These are phyloP conservation scores for Ips typographus DNA, from an alignment of 1,140 invertebrate species.

Conservation along the genomic window DNA sequence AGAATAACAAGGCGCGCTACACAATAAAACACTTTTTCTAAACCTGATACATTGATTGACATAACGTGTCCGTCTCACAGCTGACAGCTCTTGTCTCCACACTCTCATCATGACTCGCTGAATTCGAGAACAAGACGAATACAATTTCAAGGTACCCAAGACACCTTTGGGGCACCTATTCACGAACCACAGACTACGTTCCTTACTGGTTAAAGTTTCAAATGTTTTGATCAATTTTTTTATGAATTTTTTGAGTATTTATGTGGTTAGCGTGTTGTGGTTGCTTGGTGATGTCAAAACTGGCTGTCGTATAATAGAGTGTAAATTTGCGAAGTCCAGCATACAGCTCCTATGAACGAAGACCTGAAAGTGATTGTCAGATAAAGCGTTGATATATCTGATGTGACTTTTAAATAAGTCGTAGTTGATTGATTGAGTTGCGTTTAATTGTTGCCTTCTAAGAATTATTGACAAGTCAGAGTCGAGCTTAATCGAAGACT, in stretches of 20 bases:
- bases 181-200: background rate
- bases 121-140: slow-evolving; percentile 12
- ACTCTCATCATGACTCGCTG: slow-evolving; percentile 25
- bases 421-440: slow-evolving; percentile 30
- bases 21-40: too few species aligned
- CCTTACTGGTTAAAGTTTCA: too few species aligned
- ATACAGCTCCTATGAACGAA: background rate
- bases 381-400: slow-evolving; percentile 26
- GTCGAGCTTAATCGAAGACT: slow-evolving; percentile 25
- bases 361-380: slow-evolving; percentile 20
- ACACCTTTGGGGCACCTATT: slow-evolving; percentile 5
- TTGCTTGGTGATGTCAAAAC: too few species aligned
- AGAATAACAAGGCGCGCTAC: too few species aligned
- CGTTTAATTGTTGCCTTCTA: slow-evolving; percentile 23
- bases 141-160: slow-evolving; percentile 11
- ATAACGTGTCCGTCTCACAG: slow-evolving; percentile 19
- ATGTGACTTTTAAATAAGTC: slow-evolving; percentile 28
- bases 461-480: slow-evolving; percentile 26
- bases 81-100: slow-evolving; percentile 31
- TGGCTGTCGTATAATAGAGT: too few species aligned
- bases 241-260: too few species aligned
- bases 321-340: too few species aligned
- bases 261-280: too few species aligned
- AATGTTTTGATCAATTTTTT: too few species aligned
- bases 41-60: slow-evolving; percentile 25